These are phyloP conservation scores for Microdon myrmicae DNA, from an alignment of 2,888 invertebrate genomes.

Conservation along the genomic window DNA sequence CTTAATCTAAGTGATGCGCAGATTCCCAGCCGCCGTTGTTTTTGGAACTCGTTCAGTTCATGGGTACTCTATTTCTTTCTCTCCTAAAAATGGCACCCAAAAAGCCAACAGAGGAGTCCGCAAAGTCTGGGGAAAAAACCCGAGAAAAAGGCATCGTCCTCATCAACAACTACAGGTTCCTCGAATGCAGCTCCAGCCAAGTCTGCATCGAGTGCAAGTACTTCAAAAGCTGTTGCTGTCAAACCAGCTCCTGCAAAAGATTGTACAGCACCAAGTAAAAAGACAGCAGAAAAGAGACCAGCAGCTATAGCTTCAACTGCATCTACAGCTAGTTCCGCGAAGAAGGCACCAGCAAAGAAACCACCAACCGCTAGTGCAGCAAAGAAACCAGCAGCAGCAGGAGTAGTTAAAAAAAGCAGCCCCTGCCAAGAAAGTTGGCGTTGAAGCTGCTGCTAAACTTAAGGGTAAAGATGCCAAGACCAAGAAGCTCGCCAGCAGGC, in stretches of 20 bases:
- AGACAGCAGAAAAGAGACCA: conserved; percentile 62
- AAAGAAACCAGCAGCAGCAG: conserved; percentile 65
- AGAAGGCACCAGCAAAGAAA: conserved; percentile 56
- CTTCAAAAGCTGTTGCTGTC: conserved; percentile 63
- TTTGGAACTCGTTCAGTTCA: no score
- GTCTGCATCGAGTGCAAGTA: no score
- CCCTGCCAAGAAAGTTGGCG: conserved; percentile 62
- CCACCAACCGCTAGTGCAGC: conserved; percentile 56
- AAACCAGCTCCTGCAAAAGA: conserved; percentile 57
- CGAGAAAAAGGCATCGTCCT: no score
- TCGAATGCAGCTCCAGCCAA: conserved; percentile 62
- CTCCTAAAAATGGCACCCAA: conserved; percentile 82
- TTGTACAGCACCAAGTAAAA: conserved; percentile 56
- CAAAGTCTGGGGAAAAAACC: conserved; percentile 70
- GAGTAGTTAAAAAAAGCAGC: conserved; percentile 59
- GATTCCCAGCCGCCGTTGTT: no score
- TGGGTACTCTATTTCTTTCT: conserved; percentile 66
- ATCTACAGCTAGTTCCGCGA: conserved; percentile 53
- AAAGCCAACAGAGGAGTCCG: conserved; percentile 86
- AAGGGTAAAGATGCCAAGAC: conserved; percentile 64
- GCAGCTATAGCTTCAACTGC: conserved; percentile 58
- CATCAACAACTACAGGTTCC: no score
- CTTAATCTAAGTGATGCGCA: no score
- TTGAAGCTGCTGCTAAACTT: conserved; percentile 58
- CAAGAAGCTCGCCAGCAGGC: conserved; percentile 62